Conservation (phyloP, 2,797 vertebrate genomes). For the Micropoecilia bifurca region DNA sequence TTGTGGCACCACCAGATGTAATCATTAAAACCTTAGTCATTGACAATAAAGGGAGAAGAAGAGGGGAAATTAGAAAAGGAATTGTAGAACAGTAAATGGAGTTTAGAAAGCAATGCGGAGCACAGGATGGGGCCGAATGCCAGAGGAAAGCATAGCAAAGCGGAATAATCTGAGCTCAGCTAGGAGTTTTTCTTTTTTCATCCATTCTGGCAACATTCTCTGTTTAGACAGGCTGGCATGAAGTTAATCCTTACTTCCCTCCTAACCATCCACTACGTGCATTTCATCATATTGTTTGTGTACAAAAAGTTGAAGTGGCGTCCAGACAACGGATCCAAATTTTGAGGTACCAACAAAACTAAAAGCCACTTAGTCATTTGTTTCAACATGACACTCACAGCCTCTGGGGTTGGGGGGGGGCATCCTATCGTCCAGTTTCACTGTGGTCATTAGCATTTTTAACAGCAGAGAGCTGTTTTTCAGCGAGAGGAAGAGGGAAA, state of each 20-base stretch:
- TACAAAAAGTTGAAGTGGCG: slow-evolving; percentile 12
- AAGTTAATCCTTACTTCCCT: slow-evolving; percentile 22
- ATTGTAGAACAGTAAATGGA: slow-evolving; percentile 48
- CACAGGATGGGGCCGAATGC: slow-evolving; percentile 42
- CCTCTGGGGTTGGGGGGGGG: slow-evolving; percentile 19
- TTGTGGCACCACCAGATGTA: slow-evolving; percentile 80
- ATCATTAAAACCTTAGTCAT: slow-evolving; percentile 78
- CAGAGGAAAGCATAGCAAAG: slow-evolving; percentile 41
- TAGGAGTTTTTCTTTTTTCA: slow-evolving; percentile 22
- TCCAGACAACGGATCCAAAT: slow-evolving; percentile 10
- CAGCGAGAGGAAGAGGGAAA: background rate
- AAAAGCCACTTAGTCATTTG: slow-evolving; percentile 23
- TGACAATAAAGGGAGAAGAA: slow-evolving; percentile 70
- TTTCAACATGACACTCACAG: slow-evolving; percentile 23
- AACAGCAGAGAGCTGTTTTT: slow-evolving; percentile 23
- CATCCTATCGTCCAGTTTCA: slow-evolving; percentile 10
- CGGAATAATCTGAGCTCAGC: slow-evolving; percentile 53
- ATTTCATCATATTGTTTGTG: slow-evolving; percentile 6
- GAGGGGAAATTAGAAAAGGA: slow-evolving; percentile 55
- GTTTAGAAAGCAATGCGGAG: slow-evolving; percentile 35
- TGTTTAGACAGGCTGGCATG: slow-evolving; percentile 28
- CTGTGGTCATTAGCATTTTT: slow-evolving; percentile 34
- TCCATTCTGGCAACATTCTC: slow-evolving; percentile 26
- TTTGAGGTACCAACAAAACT: background rate
- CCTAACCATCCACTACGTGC: slow-evolving; percentile 9